Base-by-base conservation (phyloP, 2,888 invertebrate species). In the Lithophane leautieri region DNA sequence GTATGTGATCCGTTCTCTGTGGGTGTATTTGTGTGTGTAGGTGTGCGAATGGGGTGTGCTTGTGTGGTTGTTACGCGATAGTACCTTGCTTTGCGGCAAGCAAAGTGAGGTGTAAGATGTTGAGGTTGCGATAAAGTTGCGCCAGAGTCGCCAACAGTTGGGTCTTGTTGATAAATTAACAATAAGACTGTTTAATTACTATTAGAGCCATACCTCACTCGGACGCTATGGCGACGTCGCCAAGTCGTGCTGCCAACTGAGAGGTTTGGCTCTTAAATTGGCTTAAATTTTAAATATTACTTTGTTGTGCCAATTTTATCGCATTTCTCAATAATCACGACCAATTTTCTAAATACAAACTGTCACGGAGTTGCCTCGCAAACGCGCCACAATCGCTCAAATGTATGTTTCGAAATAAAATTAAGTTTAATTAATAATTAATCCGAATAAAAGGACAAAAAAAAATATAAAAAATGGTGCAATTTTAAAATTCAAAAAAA, bases 381-480 rank as follows among this genome's bases (percentile, higher is more conserved):
- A 56, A 78, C 70, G 81, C 74, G 47, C 61, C 67, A 22, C 42
- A 44, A 62, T 65, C 78, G 68, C 79, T 62, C 34, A 58, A 74
- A 66, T 78, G 86, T 83, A 87, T 87, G 85, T 79, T 78, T 81
- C 63, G 66, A 83, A 76, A 19, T 82, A 76, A 62, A 34, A 69
- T 80, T 83, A 84, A 82, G 87, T 84, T 83, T 74, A 71, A 70
- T 72, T 82, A 73, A 71, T 73, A 4, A 66, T 62, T 56, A 76
- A 75, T 80, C 71, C 61, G 71, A 76, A 73, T 42, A 83, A 65
- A 78, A 79, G 73, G 80, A 81, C 73, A 83, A 88, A 88, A 87
- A 86, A 86, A 75, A 42, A 40, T 60, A 77, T 60, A 73, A 83
- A 85, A 88, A 88, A 86, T 75, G 84, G 88, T 87, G 87, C 87